Evolutionary conservation across 2,888 invertebrate species (phyloP), one percentile per base, ranked within the genome.

Genomic region (Andrena minutula): DNA sequence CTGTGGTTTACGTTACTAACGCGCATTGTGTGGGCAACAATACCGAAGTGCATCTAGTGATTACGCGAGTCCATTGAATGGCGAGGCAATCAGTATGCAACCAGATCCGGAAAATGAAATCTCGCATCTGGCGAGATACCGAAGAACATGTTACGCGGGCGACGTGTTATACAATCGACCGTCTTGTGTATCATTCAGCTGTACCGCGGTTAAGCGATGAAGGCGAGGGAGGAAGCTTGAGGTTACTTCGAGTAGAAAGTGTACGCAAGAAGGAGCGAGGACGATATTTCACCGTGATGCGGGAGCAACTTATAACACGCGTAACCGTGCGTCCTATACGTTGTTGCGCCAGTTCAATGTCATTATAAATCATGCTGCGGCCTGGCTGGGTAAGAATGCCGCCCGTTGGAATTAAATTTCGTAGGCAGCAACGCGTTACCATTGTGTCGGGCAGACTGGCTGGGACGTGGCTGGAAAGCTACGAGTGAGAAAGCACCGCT

Each of bases 321-420:
- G 68, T 75, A 83, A 72, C 68, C 56, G 41, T 68, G 71, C 75
- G 41, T 65, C 68, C 79, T 56, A 69, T 72, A 68, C 30, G 79
- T 53, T 74, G 75, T 63, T 47, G 72, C 75, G 53, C 68, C 77
- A 65, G 88, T 82, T 84, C 88, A 82, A 87, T 77, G 88, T 88
- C 86, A 73, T 84, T 88, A 86, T 87, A 87, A 87, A 88, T 87
- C 88, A 88, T 83, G 74, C 32, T 28, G 58, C 30, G 47, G 74
- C 51, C 26, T 20, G 73, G 53, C n/a, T 26, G 70, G 53, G 75
- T 86, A 83, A 86, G 86, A 80, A 84, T 68, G 71, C 49, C 61
- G 47, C 28, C 28, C 74, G 68, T 41, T 60, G 78, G 86, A 86
- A 87, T 87, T 82, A 87, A 87, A 86, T 87, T 88, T 87, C 75